Conservation (phyloP, 2,797 vertebrate genomes). For the Sebastes aleutianus region DNA sequence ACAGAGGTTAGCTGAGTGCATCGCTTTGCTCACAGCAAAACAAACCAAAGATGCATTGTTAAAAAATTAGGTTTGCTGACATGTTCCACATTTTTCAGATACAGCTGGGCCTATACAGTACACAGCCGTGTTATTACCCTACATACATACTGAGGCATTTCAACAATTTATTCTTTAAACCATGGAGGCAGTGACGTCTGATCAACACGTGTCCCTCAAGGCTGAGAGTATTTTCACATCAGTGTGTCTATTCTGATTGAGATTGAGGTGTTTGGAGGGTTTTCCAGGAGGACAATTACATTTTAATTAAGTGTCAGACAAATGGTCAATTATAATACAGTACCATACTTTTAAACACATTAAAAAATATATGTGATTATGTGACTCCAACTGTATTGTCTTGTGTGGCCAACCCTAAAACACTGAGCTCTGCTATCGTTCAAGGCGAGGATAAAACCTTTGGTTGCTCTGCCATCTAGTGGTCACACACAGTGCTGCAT, state of each 20-base stretch:
- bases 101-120: neutral
- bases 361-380: neutral
- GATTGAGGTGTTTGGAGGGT: neutral
- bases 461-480: slow-evolving; percentile 55
- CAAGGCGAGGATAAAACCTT: neutral
- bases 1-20: neutral
- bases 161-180: neutral
- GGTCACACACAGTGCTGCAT: slow-evolving; percentile 23
- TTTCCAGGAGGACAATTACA: neutral
- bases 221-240: neutral
- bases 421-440: neutral
- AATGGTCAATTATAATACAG: neutral
- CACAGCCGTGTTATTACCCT: slow-evolving; percentile 4
- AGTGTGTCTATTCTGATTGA: neutral
- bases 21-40: neutral
- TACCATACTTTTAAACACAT: neutral
- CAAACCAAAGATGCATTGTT: neutral
- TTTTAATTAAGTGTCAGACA: neutral
- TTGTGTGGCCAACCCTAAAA: neutral
- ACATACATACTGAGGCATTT: slow-evolving; percentile 18
- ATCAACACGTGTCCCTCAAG: neutral
- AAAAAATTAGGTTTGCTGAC: neutral
- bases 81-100: slow-evolving; percentile 6
- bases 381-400: neutral
- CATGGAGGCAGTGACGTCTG: neutral